These are phyloP conservation scores for Silurus meridionalis DNA, from an alignment of 2,113 vertebrate species.

Conservation along the genomic window DNA sequence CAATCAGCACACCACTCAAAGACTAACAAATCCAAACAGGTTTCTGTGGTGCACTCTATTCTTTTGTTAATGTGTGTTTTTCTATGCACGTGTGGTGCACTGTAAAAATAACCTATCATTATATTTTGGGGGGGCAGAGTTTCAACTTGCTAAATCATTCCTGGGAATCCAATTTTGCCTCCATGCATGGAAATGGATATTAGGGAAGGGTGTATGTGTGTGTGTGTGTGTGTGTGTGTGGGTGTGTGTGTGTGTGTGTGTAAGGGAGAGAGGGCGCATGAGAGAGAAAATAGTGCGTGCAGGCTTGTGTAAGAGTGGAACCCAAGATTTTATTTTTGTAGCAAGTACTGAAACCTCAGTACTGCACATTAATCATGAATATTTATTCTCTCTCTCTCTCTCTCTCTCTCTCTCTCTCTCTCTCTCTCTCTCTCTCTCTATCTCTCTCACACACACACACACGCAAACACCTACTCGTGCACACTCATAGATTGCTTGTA, in stretches of 20 bases:
- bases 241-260: not conserved
- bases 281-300: not conserved
- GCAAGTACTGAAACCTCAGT: conserved; percentile 14
- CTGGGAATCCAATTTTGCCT: conserved; percentile 65
- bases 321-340: conserved; percentile 15
- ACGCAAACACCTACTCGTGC: too few species aligned
- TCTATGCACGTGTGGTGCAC: conserved; percentile 39
- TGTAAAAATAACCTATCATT: conserved; percentile 54
- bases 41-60: conserved; percentile 34
- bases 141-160: conserved; percentile 61
- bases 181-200: conserved; percentile 58
- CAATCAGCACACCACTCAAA: conserved; percentile 24
- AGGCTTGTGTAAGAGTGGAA: not conserved
- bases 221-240: conserved; percentile 16
- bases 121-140: conserved; percentile 59
- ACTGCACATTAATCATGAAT: conserved; percentile 41
- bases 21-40: conserved; percentile 21
- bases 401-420: too few species aligned
- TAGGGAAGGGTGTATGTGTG: conserved; percentile 27
- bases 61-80: conserved; percentile 44
- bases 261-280: not conserved
- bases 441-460: not conserved
- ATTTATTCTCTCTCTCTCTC: not conserved
- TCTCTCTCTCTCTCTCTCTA: not conserved
- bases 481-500: not conserved